Percentiles rank a stretch among this genome's conserved stretches.
These are phyloP conservation scores for Pocillopora meandrina DNA, from an alignment of 92 coral and sea anemone species.

Conservation along the genomic window DNA sequence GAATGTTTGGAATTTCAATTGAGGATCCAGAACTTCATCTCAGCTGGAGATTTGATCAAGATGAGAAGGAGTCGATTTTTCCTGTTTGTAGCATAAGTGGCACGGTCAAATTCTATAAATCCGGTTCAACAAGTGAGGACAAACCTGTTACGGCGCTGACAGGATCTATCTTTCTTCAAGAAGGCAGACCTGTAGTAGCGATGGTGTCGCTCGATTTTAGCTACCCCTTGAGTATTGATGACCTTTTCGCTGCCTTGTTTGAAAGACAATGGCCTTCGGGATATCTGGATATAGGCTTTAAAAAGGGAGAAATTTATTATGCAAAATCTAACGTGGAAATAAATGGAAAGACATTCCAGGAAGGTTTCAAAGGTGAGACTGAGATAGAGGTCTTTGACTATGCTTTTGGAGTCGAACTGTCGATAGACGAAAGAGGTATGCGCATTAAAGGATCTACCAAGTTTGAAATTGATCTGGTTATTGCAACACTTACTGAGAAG, in stretches of 20 bases:
- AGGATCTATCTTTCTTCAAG: slow-evolving; percentile 10
- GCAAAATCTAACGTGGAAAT: background rate
- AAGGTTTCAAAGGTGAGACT: slow-evolving; percentile 21
- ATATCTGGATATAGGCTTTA: slow-evolving; percentile 23
- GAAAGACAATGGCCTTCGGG: slow-evolving; percentile 14
- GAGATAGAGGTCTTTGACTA: slow-evolving; percentile 2
- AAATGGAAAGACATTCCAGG: background rate
- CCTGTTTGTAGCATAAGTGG: slow-evolving; percentile 5
- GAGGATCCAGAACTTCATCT: slow-evolving; percentile 14
- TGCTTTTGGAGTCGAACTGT: slow-evolving; percentile 4
- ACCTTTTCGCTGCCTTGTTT: slow-evolving; percentile 16
- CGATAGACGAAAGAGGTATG: background rate
- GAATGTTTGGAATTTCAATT: slow-evolving; percentile 29
- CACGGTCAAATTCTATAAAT: slow-evolving; percentile 1
- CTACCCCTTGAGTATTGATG: slow-evolving; percentile 16
- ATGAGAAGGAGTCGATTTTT: background rate
- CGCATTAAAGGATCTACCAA: slow-evolving; percentile 8
- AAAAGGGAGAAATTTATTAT: slow-evolving; percentile 15
- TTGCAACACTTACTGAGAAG: slow-evolving; percentile 2
- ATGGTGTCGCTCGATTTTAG: background rate
- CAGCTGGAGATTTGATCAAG: slow-evolving; percentile 16
- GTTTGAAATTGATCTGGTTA: slow-evolving; percentile 18
- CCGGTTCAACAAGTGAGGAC: background rate
- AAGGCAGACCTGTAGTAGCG: slow-evolving; percentile 19
- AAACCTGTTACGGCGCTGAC: slow-evolving; percentile 6